Evolutionary conservation across 23 tunicate species (phyloP), one percentile per base, ranked within the genome.

Genomic region (Clavelina lepadiformis): DNA sequence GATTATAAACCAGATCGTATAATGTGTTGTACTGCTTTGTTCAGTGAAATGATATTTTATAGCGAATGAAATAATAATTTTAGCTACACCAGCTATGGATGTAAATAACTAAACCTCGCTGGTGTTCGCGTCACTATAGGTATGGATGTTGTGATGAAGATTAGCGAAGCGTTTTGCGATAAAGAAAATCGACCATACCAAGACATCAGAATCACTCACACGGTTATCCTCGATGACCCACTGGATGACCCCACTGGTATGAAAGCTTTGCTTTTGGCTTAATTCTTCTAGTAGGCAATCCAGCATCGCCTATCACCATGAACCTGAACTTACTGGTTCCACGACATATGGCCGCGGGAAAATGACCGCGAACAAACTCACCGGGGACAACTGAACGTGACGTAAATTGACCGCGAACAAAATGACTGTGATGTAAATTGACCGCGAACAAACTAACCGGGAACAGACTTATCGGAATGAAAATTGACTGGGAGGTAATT

Each of bases 181-280:
- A 69, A 68, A 29, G 72, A 79, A n/a, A 61, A 79, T 35, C 82
- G 98, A 19, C 98, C 98, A 6, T 79, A 76, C 67, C 78, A 77
- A 58, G 98, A 93, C 54, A 93, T 93, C n/a, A 47, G 98, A 36
- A 93, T 93, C 58, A 84, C 93, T 3, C 98, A 93, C 72, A 93
- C 98, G 0, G 73, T 83, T 1, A 74, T 93, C 37, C 63, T 93
- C 4, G 98, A 93, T 45, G 98, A 93, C 51, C 98, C 98, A 23
- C 74, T 93, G 2, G 98, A 93, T 44, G 98, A 93, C 54, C 94
- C 94, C 27, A 45, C 68, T 2, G 87, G 93, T 83, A 30, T 3
- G 57, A 20, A 18, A 11, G 34, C 35, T 26, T 76, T 26, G 20
- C 45, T 67, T 44, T 23, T 5, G 18, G 20, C 29, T 61, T 7